Conservation (phyloP, 2,113 vertebrate genomes). For the Onychorhynchus coronatus region DNA sequence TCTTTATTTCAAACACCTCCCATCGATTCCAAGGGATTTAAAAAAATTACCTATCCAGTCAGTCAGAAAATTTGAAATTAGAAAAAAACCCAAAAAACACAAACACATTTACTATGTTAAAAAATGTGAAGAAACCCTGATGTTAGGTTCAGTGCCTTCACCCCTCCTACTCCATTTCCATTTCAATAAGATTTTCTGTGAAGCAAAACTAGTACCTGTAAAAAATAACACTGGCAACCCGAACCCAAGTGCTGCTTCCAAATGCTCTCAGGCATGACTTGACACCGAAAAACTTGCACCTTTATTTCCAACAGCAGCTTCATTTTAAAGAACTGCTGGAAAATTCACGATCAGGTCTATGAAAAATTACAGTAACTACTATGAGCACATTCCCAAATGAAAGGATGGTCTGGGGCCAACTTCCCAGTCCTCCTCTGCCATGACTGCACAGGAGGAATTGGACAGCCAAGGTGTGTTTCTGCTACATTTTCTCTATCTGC, state of each 20-base stretch:
- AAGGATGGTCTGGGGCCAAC: not conserved
- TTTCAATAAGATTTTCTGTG: not conserved
- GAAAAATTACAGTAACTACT: not conserved
- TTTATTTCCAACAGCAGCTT: conserved; percentile 3
- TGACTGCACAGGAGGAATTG: not conserved
- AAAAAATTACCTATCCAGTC: not conserved
- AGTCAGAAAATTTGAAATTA: not conserved
- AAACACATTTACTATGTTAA: not conserved
- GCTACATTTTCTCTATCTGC: not conserved
- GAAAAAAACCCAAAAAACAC: not conserved
- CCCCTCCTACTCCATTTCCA: not conserved
- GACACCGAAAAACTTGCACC: not conserved
- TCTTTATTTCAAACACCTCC: not conserved
- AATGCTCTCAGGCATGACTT: not conserved
- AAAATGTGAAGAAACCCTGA: not conserved
- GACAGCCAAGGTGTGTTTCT: not conserved
- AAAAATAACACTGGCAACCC: not conserved
- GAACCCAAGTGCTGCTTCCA: not conserved
- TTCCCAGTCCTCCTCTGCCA: not conserved
- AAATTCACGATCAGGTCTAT: not conserved
- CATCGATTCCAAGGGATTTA: not conserved
- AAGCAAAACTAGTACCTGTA: not conserved
- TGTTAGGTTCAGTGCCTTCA: not conserved
- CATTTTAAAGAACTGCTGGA: conserved; percentile 15
- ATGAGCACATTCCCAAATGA: not conserved